Conservation (phyloP, 2,113 vertebrate species). For the Noctilio leporinus region DNA sequence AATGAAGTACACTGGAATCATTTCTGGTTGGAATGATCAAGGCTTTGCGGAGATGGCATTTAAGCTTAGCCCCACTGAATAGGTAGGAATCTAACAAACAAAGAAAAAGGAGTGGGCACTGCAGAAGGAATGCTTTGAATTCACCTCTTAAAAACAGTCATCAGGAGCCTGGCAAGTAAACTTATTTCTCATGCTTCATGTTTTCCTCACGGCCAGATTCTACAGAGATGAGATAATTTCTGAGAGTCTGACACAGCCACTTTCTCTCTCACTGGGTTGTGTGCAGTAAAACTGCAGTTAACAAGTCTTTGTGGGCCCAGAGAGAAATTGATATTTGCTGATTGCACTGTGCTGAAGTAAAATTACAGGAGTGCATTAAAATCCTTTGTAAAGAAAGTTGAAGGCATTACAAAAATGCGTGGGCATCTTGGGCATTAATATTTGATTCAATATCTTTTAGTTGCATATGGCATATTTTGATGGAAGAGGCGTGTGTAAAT, state of each 20-base stretch:
- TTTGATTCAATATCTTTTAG: constrained; percentile 83
- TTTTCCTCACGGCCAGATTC: not conserved
- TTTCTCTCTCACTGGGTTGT: not conserved
- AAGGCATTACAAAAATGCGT: constrained; percentile 79
- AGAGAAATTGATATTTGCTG: constrained; percentile 72
- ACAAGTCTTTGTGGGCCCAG: constrained; percentile 62
- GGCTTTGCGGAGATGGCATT: not conserved
- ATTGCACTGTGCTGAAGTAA: constrained; percentile 72
- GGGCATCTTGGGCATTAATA: constrained; percentile 81
- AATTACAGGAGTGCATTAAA: constrained; percentile 75
- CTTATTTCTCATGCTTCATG: not conserved
- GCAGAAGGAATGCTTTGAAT: not conserved
- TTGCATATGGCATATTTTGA: constrained; percentile 84
- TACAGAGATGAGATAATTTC: not conserved
- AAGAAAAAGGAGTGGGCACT: not conserved
- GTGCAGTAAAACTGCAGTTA: constrained; percentile 38
- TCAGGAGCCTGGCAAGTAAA: not conserved
- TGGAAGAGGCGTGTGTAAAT: constrained; percentile 76
- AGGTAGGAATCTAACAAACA: not conserved
- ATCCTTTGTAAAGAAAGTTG: constrained; percentile 73
- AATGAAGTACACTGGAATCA: not conserved
- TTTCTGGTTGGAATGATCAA: not conserved
- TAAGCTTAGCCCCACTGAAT: not conserved
- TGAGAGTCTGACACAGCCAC: not conserved
- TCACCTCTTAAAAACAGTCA: not conserved